phyloP scores from a whole-genome alignment of 2,888 invertebrate genomes.

The Cistogaster globosa region DNA sequence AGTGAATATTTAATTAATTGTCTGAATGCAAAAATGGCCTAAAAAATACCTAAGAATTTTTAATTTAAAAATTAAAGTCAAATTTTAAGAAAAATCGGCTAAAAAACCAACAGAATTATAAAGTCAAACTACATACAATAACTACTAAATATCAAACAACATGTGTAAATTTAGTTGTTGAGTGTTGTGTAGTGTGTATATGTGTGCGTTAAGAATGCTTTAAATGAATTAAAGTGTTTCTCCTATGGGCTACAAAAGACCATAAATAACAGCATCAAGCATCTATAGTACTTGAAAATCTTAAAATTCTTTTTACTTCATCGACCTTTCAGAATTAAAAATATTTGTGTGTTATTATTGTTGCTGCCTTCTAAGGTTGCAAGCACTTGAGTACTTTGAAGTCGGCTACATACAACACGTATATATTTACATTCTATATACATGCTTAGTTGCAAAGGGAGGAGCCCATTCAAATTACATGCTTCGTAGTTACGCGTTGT shows the following conservation, averaged over 20 bases:
- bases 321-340: slow-evolving; percentile 43
- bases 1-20: slow-evolving; percentile 19
- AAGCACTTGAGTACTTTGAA: slow-evolving; percentile 9
- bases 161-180: slow-evolving; percentile 44
- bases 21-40: not conserved
- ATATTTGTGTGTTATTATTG: slow-evolving; percentile 36
- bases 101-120: not conserved
- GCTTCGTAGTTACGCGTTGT: slow-evolving; percentile 9
- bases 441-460: not conserved
- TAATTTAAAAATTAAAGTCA: not conserved
- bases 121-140: not conserved
- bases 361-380: slow-evolving; percentile 16
- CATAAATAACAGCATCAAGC: slow-evolving; percentile 33
- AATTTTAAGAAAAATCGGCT: not conserved
- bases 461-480: slow-evolving; percentile 27
- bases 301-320: slow-evolving; percentile 42
- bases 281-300: slow-evolving; percentile 32
- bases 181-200: slow-evolving; percentile 1
- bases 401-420: not conserved
- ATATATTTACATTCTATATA: not conserved
- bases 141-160: slow-evolving; percentile 8
- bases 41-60: not conserved
- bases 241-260: slow-evolving; percentile 37
- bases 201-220: slow-evolving; percentile 19
- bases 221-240: slow-evolving; percentile 40